phyloP scores from a whole-genome alignment of 2,113 vertebrate species.

The Prolemur simus region DNA sequence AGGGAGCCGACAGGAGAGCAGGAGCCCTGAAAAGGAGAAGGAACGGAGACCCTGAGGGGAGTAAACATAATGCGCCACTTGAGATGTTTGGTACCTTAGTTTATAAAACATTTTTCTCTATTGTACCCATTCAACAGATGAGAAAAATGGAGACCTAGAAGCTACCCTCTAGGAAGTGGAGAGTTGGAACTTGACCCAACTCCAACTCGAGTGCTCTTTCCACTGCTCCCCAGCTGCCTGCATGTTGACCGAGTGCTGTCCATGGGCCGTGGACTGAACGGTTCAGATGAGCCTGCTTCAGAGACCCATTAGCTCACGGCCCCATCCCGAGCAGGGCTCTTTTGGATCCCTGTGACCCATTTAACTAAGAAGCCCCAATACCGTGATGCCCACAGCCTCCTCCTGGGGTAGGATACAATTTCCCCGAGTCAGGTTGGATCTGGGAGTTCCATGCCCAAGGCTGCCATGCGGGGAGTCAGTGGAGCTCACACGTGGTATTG shows the following conservation, averaged over 20 bases:
- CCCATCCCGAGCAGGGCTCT: neutral
- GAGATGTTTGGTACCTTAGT: neutral
- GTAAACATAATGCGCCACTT: neutral
- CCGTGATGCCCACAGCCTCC: neutral
- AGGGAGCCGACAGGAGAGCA: neutral
- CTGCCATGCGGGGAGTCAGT: accelerated
- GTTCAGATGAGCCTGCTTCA: neutral
- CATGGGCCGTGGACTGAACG: accelerated
- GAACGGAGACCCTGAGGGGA: neutral
- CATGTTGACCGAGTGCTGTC: accelerated
- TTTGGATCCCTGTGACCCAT: neutral
- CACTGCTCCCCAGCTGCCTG: neutral
- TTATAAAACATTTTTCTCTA: neutral
- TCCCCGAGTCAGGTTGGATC: neutral
- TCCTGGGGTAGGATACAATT: neutral
- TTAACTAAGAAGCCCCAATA: neutral
- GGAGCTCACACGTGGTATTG: accelerated
- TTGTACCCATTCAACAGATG: neutral
- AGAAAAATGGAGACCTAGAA: neutral
- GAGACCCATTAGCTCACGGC: neutral
- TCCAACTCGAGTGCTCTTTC: neutral
- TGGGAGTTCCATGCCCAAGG: neutral
- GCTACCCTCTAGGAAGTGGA: neutral
- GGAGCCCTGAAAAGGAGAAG: neutral
- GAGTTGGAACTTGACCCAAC: neutral